Conservation (phyloP, 1,140 invertebrate species). For the Calosoma granatense region DNA sequence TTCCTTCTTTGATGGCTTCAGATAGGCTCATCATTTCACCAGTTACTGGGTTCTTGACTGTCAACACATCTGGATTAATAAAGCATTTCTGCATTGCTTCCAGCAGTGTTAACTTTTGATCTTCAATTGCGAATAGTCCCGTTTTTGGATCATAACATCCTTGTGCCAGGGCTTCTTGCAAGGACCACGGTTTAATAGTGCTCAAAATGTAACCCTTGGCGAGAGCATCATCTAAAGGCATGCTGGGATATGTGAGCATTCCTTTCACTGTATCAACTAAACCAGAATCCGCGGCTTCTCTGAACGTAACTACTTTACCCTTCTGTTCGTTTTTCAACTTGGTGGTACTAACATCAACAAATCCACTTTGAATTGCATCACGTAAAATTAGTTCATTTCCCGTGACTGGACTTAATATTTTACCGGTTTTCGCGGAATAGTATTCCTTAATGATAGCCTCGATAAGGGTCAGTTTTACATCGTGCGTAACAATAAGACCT, state of each 20-base stretch:
- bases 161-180: constrained; percentile 78
- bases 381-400: constrained; percentile 62
- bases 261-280: constrained; percentile 62
- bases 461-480: constrained; percentile 56
- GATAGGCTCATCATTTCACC: constrained; percentile 67
- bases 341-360: constrained; percentile 58
- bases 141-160: constrained; percentile 69
- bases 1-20: constrained; percentile 69
- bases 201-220: constrained; percentile 68
- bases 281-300: constrained; percentile 55
- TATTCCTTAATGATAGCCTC: constrained; percentile 70
- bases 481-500: constrained; percentile 57
- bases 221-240: constrained; percentile 63
- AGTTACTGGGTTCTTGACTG: constrained; percentile 67
- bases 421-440: constrained; percentile 63
- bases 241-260: constrained; percentile 54
- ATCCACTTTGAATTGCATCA: constrained; percentile 58
- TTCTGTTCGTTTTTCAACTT: constrained; percentile 64
- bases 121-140: constrained; percentile 64
- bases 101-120: constrained; percentile 61
- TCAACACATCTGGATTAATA: constrained; percentile 67
- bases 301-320: constrained; percentile 52
- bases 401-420: constrained; percentile 68
- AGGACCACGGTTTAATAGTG: constrained; percentile 63
- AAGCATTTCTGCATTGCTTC: constrained; percentile 67